A percentile compares a stretch with the other conserved stretches of the same genome.
These are phyloP conservation scores for Falco columbarius DNA, from an alignment of 2,797 vertebrate species.

Conservation along the genomic window DNA sequence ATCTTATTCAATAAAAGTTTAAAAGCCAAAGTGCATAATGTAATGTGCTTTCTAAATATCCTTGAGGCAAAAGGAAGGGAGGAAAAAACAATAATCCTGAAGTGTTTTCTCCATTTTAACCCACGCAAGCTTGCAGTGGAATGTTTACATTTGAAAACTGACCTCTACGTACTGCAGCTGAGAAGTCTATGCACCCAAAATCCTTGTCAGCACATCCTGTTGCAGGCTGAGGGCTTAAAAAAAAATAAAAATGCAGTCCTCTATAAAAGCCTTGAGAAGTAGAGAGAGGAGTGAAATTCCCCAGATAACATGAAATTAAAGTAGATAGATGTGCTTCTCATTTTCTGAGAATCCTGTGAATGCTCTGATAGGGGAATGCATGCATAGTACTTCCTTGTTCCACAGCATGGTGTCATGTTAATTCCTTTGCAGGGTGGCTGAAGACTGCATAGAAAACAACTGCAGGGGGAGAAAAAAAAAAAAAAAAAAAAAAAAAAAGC, in stretches of 20 bases:
- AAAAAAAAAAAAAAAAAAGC: background rate
- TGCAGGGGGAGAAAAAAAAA: background rate
- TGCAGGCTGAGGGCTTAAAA: background rate
- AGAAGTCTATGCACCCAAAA: background rate
- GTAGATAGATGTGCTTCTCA: background rate
- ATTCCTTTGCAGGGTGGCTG: conserved; percentile 66
- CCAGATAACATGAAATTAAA: background rate
- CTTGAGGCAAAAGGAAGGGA: background rate
- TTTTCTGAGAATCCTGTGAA: conserved; percentile 4
- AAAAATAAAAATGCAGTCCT: background rate
- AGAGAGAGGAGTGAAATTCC: background rate
- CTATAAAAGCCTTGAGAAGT: background rate
- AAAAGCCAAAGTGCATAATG: background rate
- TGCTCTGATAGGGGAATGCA: background rate
- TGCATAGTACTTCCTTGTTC: conserved; percentile 50
- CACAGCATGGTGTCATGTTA: conserved; percentile 64
- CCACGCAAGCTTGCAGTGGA: background rate
- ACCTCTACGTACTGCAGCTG: background rate
- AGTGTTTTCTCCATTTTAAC: background rate
- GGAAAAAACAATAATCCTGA: background rate
- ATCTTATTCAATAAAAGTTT: background rate
- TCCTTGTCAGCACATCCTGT: background rate
- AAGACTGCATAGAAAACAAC: conserved; percentile 66
- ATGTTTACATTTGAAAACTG: background rate
- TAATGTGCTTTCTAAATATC: background rate